Evolutionary conservation across 2,888 invertebrate species (phyloP).

Genomic region (Conops quadrifasciatus): DNA sequence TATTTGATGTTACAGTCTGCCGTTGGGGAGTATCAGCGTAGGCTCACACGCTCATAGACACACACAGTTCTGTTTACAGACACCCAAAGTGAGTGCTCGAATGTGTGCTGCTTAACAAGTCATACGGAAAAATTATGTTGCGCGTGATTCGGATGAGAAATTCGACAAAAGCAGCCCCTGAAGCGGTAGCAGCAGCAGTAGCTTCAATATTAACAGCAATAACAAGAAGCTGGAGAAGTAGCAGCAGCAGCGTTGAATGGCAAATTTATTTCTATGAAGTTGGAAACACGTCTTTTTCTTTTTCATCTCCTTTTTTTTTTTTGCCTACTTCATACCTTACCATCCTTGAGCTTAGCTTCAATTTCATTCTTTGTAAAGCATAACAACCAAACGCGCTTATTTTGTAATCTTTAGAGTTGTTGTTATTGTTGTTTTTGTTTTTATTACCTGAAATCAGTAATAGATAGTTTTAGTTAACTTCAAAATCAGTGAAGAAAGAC

Average conservation of each 20-base stretch:
- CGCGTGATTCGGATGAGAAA: slow-evolving; percentile 53
- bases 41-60: background rate
- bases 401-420: too few species aligned
- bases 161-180: background rate
- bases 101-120: slow-evolving; percentile 46
- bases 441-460: too few species aligned
- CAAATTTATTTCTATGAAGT: slow-evolving; percentile 28
- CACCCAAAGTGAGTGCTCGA: background rate
- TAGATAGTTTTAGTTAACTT: too few species aligned
- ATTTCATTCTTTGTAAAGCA: too few species aligned
- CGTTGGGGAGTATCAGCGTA: background rate
- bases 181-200: background rate
- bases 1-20: background rate
- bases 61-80: background rate
- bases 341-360: too few species aligned
- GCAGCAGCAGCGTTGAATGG: background rate
- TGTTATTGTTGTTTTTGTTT: too few species aligned
- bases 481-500: too few species aligned
- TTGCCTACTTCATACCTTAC: too few species aligned
- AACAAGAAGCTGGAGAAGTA: too few species aligned
- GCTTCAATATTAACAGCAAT: background rate
- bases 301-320: too few species aligned
- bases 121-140: slow-evolving; percentile 62
- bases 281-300: too few species aligned
- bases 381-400: too few species aligned